Evolutionary conservation across 2,113 vertebrate genomes (phyloP), one percentile per base, ranked within the genome.

Genomic region (Fukomys damarensis): DNA sequence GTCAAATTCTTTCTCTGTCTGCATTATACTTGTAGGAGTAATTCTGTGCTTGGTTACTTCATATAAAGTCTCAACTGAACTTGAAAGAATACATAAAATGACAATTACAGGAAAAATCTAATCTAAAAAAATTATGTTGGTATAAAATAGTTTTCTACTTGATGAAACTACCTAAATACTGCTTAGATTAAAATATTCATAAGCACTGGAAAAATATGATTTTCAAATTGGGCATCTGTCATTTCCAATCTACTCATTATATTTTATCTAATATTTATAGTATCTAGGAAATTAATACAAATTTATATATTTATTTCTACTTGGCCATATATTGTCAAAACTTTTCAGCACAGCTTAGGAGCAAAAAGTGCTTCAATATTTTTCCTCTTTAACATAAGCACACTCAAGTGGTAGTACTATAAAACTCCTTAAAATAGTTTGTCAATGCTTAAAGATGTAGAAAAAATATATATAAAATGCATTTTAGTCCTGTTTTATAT

Each of bases 281-380:
- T 91, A 38, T 12, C 70, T 61, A 77, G 24, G 14, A 82, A 91
- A 79, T 54, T 65, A 14, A 61, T 88, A 41, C 22, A 76, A 88
- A 46, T 97, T 84, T 84, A 79, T 52, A 20, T 91, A 24, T 43
- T 61, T 95, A 59, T 92, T 92, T 83, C 49, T 46, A 72, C 32
- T 87, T 93, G 17, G 30, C 74, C 19, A 68, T 93, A 68, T 70
- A 56, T 58, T 32, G 8, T 65, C 83, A 83, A 72, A 82, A 82
- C 0, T 86, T n/a, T 82, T 65, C 72, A 30, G 0, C 76, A 6
- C 41, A 80, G 12, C 32, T 65, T 52, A 88, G 59, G 28, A 93
- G 13, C 5, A 86, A 32, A 90, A 91, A 61, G 38, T 79, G 5
- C n/a, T 56, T 77, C 2, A 59, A n/a, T 92, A 79, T 58, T 68